Conservation (phyloP, 2,113 vertebrate species). For the Cyanoderma ruficeps region DNA sequence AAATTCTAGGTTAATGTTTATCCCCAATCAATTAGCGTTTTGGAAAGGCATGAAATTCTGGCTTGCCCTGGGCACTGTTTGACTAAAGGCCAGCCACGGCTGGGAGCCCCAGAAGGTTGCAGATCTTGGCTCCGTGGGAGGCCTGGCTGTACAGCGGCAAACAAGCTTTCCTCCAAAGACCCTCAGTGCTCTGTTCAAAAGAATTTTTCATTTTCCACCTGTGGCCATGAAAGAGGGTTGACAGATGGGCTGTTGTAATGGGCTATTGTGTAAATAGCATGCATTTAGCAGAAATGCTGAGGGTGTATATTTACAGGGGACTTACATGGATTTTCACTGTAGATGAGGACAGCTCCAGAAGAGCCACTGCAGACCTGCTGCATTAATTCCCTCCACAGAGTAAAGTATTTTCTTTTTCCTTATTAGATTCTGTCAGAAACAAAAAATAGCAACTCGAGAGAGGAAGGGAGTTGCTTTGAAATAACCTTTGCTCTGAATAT, state of each 20-base stretch:
- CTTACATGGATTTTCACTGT: slow-evolving; percentile 27
- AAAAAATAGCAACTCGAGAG: background rate
- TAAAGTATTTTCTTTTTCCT: slow-evolving; percentile 2
- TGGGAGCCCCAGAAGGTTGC: slow-evolving; percentile 54
- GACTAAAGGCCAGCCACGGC: slow-evolving; percentile 48
- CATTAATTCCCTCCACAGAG: background rate
- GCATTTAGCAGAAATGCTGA: slow-evolving; percentile 39
- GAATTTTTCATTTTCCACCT: slow-evolving; percentile 63
- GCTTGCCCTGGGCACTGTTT: slow-evolving; percentile 53
- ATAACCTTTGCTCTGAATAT: background rate
- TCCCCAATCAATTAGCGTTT: slow-evolving; percentile 66
- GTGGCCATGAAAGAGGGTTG: slow-evolving; percentile 49
- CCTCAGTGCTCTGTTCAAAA: slow-evolving; percentile 48
- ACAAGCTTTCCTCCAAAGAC: slow-evolving; percentile 54
- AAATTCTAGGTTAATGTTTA: slow-evolving; percentile 68
- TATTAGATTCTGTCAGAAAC: background rate
- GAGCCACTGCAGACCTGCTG: background rate
- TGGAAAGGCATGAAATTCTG: slow-evolving; percentile 68
- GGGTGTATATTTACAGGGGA: slow-evolving; percentile 42
- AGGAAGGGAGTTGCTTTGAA: background rate
- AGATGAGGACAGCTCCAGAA: background rate
- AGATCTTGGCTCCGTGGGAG: slow-evolving; percentile 48
- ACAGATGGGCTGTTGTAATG: slow-evolving; percentile 58
- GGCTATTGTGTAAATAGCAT: slow-evolving; percentile 52
- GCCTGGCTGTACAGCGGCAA: background rate